phyloP scores from a whole-genome alignment of 2,797 vertebrate genomes.

The Notoglanidium macrostoma region DNA sequence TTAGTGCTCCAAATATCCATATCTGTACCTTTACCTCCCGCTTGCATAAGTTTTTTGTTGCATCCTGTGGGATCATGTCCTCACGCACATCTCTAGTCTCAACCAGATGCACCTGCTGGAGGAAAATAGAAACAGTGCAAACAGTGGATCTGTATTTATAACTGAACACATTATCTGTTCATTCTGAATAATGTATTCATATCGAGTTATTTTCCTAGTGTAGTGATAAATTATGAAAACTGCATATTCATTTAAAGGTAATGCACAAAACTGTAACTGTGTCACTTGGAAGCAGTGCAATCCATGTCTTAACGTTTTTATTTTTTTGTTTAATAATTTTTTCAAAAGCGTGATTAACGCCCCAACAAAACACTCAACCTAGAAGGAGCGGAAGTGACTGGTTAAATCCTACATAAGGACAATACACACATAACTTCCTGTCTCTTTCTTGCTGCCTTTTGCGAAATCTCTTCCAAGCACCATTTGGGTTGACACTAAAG shows the following conservation, averaged over 20 bases:
- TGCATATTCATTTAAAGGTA: neutral
- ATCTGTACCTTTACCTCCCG: neutral
- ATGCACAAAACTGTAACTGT: slow-evolving; percentile 1
- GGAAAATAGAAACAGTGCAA: neutral
- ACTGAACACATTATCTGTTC: neutral
- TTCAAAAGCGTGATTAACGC: slow-evolving; percentile 23
- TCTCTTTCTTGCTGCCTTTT: neutral
- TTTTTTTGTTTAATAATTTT: neutral
- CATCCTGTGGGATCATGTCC: neutral
- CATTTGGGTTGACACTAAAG: slow-evolving; percentile 15
- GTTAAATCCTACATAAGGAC: slow-evolving; percentile 14
- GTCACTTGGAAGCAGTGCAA: neutral
- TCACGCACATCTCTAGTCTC: neutral
- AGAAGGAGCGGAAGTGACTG: slow-evolving; percentile 2
- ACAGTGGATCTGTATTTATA: neutral
- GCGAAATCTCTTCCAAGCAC: slow-evolving; percentile 1
- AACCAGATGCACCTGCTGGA: neutral
- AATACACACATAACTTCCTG: slow-evolving; percentile 1
- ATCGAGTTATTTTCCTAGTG: neutral
- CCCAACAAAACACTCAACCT: neutral
- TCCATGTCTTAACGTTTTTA: neutral
- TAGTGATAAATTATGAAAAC: slow-evolving; percentile 31
- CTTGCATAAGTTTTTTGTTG: neutral
- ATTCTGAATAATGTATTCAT: neutral
- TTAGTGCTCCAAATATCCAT: neutral